Evolutionary conservation across 2,113 vertebrate genomes (phyloP).

Genomic region (Acinonyx jubatus): DNA sequence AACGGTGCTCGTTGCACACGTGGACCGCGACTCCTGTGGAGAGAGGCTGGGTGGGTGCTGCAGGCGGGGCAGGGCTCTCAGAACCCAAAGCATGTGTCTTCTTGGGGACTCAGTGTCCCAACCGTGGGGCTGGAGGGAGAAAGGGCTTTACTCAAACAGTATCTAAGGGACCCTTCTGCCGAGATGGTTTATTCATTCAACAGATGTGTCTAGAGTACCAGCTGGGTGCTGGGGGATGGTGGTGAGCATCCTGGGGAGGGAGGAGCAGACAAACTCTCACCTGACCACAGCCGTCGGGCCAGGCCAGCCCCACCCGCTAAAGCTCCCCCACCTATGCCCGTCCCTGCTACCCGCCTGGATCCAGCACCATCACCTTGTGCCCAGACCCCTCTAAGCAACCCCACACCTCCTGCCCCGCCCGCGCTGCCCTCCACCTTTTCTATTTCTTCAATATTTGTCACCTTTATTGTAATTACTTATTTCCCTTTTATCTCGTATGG

Average conservation of each 20-base stretch:
- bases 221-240: not conserved
- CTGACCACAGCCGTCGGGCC: not conserved
- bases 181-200: not conserved
- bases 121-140: not conserved
- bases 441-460: not conserved
- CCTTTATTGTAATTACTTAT: not conserved
- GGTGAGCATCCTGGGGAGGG: not conserved
- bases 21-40: conserved; percentile 89
- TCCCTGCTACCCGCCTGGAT: accelerated
- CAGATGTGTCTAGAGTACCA: not conserved
- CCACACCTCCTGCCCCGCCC: not conserved
- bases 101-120: not conserved
- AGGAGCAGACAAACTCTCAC: not conserved
- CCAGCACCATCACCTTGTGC: not conserved
- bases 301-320: not conserved
- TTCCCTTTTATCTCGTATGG: not conserved
- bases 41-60: not conserved
- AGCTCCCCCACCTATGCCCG: not conserved
- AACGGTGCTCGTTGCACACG: conserved; percentile 93
- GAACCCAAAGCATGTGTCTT: not conserved
- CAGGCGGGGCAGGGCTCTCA: accelerated
- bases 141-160: not conserved
- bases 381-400: not conserved
- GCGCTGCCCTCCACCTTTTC: not conserved
- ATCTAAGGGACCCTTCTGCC: not conserved